phyloP scores from a whole-genome alignment of 2,113 vertebrate species.

The Tichodroma muraria region DNA sequence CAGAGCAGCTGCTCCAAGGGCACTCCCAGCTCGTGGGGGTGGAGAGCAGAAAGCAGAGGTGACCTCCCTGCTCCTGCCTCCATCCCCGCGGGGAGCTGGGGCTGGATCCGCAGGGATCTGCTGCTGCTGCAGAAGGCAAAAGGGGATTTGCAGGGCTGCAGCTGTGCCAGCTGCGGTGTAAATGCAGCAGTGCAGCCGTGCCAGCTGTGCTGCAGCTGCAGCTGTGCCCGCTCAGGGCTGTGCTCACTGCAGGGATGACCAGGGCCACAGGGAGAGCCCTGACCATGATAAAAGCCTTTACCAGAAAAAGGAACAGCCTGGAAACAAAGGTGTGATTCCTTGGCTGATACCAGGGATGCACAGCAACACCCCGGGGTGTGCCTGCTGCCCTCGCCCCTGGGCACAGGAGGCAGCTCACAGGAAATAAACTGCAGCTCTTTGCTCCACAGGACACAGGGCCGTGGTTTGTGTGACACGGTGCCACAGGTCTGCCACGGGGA shows the following conservation, averaged over 20 bases:
- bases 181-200: background rate
- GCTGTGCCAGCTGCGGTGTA: background rate
- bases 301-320: background rate
- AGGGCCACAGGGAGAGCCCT: background rate
- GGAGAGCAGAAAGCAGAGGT: background rate
- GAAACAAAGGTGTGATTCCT: background rate
- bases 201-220: background rate
- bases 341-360: background rate
- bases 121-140: too few species aligned
- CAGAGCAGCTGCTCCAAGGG: background rate
- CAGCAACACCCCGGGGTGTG: background rate
- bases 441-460: accelerated
- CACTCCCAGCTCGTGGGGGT: background rate
- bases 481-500: background rate
- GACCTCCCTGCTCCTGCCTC: background rate
- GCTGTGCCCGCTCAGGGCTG: background rate
- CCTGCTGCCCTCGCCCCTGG: background rate
- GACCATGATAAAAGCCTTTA: background rate
- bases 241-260: background rate
- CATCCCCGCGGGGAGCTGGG: background rate
- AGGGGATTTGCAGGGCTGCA: background rate
- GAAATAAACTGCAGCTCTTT: background rate
- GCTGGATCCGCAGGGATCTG: background rate
- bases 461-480: background rate
- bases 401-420: background rate